Percentiles rank a stretch among this genome's conserved stretches.
Conservation (phyloP, 1,140 invertebrate genomes). For the Sitodiplosis mosellana region DNA sequence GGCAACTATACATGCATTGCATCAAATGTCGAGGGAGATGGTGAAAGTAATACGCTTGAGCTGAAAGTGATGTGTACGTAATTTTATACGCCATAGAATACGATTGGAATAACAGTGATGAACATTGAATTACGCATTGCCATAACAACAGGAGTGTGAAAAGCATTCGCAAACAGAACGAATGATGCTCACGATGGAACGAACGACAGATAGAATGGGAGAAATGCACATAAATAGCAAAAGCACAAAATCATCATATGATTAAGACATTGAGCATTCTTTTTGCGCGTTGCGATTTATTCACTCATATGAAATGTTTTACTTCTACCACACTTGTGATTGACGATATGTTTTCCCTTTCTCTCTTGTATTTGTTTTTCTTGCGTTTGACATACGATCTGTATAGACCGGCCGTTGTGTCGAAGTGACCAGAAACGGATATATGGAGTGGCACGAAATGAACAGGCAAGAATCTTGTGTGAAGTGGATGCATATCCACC, state of each 20-base stretch:
- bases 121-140: neutral
- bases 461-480: constrained; percentile 61
- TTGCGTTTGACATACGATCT: neutral
- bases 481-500: constrained; percentile 72
- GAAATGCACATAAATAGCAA: neutral
- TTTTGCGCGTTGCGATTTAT: constrained; percentile 8
- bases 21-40: constrained; percentile 75
- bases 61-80: constrained; percentile 82
- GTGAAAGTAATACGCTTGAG: constrained; percentile 56
- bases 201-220: neutral
- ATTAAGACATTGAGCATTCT: constrained; percentile 2
- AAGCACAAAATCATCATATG: too few relatives aligned
- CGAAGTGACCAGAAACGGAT: constrained; percentile 53
- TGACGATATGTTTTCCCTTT: constrained; percentile 10
- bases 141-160: neutral
- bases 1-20: constrained; percentile 77
- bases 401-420: constrained; percentile 67
- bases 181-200: too few relatives aligned
- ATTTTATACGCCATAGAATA: too few relatives aligned
- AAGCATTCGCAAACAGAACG: too few relatives aligned
- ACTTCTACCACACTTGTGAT: constrained; percentile 8
- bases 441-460: constrained; percentile 69
- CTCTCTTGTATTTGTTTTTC: neutral
- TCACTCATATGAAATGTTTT: constrained; percentile 16
- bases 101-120: too few relatives aligned